Evolutionary conservation across 2,113 vertebrate species (phyloP).

Genomic region (Dipodomys spectabilis): DNA sequence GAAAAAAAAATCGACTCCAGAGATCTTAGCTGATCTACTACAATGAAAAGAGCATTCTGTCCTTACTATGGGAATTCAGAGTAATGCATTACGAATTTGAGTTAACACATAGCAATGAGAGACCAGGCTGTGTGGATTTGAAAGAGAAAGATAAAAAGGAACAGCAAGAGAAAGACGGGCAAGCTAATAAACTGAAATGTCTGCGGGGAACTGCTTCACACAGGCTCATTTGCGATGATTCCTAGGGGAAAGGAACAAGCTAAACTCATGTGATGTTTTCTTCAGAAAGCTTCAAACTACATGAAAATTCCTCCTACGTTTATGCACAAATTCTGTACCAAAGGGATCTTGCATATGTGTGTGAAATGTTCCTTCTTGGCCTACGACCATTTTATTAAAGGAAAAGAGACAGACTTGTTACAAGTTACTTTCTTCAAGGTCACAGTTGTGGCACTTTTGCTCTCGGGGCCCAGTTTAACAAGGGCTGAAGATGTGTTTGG

Average conservation of each 20-base stretch:
- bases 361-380: neutral
- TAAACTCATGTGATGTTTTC: constrained; percentile 26
- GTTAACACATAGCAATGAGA: neutral
- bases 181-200: constrained; percentile 36
- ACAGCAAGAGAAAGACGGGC: neutral
- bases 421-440: neutral
- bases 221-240: constrained; percentile 29
- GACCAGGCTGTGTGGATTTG: neutral
- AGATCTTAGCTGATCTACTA: neutral
- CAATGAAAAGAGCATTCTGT: neutral
- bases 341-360: neutral
- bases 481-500: neutral
- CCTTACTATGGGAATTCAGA: neutral
- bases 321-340: constrained; percentile 10
- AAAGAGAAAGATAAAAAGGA: constrained; percentile 46
- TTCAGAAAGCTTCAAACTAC: constrained; percentile 24
- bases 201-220: constrained; percentile 18
- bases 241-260: constrained; percentile 2
- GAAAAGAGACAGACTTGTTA: neutral
- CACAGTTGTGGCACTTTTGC: neutral
- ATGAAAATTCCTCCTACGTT: constrained; percentile 18
- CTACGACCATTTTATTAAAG: neutral
- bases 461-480: neutral
- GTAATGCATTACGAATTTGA: neutral
- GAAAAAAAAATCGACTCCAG: neutral